A percentile compares a stretch with the other conserved stretches of the same genome.
Evolutionary conservation across 2,888 invertebrate species (phyloP).

Genomic region (Ormyrus thymus): DNA sequence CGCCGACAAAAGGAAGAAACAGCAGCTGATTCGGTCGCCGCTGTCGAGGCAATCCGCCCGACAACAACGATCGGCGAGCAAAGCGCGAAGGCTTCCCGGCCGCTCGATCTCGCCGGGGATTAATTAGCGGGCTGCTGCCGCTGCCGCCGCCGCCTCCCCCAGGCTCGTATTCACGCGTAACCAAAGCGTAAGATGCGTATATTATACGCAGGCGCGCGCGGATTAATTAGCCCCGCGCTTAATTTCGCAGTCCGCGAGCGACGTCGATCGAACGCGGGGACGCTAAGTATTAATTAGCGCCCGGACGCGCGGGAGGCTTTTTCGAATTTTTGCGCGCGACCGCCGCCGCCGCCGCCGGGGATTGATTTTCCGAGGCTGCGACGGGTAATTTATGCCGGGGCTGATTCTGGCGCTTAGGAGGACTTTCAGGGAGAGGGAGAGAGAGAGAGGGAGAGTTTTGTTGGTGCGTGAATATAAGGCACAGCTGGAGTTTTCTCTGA

Average conservation of each 20-base stretch:
- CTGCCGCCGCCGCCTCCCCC: not conserved
- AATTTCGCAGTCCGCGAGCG: conserved; percentile 37
- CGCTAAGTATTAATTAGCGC: conserved; percentile 31
- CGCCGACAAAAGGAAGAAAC: too few relatives aligned
- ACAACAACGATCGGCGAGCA: not conserved
- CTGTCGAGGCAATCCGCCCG: too few relatives aligned
- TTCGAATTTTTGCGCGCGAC: too few relatives aligned
- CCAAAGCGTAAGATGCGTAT: not conserved
- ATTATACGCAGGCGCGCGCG: not conserved
- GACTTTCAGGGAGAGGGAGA: too few relatives aligned
- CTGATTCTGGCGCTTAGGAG: too few relatives aligned
- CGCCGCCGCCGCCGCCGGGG: too few relatives aligned
- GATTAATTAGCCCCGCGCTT: conserved; percentile 41
- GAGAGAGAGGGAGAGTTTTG: too few relatives aligned
- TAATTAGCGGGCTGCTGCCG: not conserved
- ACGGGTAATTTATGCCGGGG: not conserved
- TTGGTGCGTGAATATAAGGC: too few relatives aligned
- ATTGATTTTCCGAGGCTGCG: not conserved
- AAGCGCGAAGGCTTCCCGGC: too few relatives aligned
- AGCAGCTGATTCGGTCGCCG: too few relatives aligned
- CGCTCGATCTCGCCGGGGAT: not conserved
- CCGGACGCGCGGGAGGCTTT: not conserved
- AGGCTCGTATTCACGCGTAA: not conserved
- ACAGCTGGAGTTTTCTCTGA: too few relatives aligned
- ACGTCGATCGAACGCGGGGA: not conserved